phyloP scores from a whole-genome alignment of 1,140 invertebrate species.

The Caerostris extrusa region DNA sequence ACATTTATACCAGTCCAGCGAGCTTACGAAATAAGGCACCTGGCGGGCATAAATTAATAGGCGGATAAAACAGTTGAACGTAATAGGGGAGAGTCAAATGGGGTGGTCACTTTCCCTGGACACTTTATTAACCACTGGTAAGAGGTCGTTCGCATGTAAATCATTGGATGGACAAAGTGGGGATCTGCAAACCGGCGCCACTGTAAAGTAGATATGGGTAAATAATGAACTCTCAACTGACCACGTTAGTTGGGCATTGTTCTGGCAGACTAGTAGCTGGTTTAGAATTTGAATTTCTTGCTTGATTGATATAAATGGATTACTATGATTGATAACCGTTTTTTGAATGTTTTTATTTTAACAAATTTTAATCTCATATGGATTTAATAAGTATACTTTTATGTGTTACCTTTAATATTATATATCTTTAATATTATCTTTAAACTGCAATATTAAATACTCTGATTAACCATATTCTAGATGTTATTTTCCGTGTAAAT shows the following conservation, averaged over 20 bases:
- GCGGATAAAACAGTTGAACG: constrained; percentile 39
- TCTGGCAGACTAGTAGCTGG: background rate
- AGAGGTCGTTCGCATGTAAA: constrained; percentile 2
- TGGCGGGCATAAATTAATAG: constrained; percentile 44
- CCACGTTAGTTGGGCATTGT: background rate
- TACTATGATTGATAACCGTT: too few species aligned
- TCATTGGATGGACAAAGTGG: constrained; percentile 15
- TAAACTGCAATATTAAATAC: too few species aligned
- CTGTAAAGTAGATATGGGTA: background rate
- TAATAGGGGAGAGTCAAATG: background rate
- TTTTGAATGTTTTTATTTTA: too few species aligned
- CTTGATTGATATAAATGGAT: too few species aligned
- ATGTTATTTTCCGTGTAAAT: too few species aligned
- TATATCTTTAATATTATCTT: too few species aligned
- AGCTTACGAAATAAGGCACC: constrained; percentile 29
- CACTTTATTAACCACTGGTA: constrained; percentile 59
- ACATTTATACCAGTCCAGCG: background rate
- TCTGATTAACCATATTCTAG: too few species aligned
- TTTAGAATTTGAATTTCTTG: too few species aligned
- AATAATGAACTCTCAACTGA: background rate
- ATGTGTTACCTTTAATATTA: too few species aligned
- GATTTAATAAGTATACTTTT: too few species aligned
- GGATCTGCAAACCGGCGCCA: background rate
- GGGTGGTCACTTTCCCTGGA: constrained; percentile 54
- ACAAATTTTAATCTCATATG: too few species aligned